A percentile compares a stretch with the other conserved stretches of the same genome.
These are phyloP conservation scores for Drosophila ironensis DNA, from an alignment of 1,140 invertebrate genomes.

Conservation along the genomic window DNA sequence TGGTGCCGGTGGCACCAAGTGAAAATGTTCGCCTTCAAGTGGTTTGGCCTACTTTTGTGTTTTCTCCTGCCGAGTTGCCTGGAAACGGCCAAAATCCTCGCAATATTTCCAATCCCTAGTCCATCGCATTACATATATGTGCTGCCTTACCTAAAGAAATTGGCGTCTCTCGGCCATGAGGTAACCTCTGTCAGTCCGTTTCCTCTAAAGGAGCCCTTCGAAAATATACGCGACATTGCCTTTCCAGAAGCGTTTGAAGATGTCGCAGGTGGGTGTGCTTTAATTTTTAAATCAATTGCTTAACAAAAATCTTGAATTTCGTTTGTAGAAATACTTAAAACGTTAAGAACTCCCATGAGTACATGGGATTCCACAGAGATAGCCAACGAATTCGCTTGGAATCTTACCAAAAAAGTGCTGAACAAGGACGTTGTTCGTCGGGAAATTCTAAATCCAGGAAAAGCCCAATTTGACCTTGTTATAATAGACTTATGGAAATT, in stretches of 20 bases:
- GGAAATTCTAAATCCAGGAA: slow-evolving; percentile 13
- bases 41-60: background rate
- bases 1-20: background rate
- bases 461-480: slow-evolving; percentile 14
- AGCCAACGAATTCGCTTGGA: background rate
- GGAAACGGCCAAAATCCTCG: slow-evolving; percentile 10
- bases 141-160: slow-evolving; percentile 5
- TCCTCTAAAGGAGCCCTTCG: background rate
- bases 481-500: slow-evolving; percentile 10
- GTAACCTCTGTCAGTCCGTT: slow-evolving; percentile 11
- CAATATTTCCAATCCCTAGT: slow-evolving; percentile 15
- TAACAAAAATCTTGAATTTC: no score
- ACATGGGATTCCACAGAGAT: background rate
- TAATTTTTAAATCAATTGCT: no score
- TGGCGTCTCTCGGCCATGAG: slow-evolving; percentile 18
- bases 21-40: background rate
- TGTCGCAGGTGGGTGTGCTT: slow-evolving; percentile 2
- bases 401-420: background rate
- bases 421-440: slow-evolving; percentile 25
- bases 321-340: background rate
- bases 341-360: background rate
- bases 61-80: background rate
- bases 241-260: slow-evolving; percentile 2
- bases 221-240: slow-evolving; percentile 6
- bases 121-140: slow-evolving; percentile 11